Evolutionary conservation across 92 coral and sea anemone species (phyloP).

Genomic region (Desmophyllum pertusum): DNA sequence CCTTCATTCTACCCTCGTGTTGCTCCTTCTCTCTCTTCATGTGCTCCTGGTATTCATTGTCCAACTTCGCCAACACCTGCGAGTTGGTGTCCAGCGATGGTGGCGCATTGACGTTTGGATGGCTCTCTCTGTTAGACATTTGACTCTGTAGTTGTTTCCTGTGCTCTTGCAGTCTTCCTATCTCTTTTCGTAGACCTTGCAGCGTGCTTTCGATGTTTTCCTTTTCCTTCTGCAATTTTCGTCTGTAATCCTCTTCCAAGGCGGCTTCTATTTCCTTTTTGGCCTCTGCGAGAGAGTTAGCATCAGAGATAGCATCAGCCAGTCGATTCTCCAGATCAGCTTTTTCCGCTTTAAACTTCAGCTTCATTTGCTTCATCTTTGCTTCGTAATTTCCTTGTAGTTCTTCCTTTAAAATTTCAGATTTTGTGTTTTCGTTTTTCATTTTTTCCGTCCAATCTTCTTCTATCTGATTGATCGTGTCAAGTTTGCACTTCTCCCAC

Average conservation of each 20-base stretch:
- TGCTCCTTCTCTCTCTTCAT: constrained; percentile 69
- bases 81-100: constrained; percentile 22
- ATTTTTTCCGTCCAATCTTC: constrained; percentile 74
- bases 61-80: constrained; percentile 53
- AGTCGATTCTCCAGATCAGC: constrained; percentile 67
- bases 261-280: constrained; percentile 62
- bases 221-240: constrained; percentile 81
- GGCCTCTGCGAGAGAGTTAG: constrained; percentile 50
- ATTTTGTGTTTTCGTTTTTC: constrained; percentile 70
- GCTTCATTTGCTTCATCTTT: constrained; percentile 67
- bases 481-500: constrained; percentile 64
- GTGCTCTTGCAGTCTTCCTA: constrained; percentile 78
- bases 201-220: constrained; percentile 85
- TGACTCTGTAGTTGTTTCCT: constrained; percentile 86
- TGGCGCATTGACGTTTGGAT: constrained; percentile 26
- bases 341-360: constrained; percentile 74
- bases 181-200: constrained; percentile 79
- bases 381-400: constrained; percentile 64
- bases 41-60: constrained; percentile 72
- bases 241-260: constrained; percentile 68
- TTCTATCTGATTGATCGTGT: constrained; percentile 57
- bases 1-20: constrained; percentile 58
- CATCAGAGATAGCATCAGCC: constrained; percentile 62
- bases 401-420: constrained; percentile 63
- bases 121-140: constrained; percentile 57